Base-by-base conservation (phyloP, 1,140 invertebrate species). In the Drosophila nasuta region DNA sequence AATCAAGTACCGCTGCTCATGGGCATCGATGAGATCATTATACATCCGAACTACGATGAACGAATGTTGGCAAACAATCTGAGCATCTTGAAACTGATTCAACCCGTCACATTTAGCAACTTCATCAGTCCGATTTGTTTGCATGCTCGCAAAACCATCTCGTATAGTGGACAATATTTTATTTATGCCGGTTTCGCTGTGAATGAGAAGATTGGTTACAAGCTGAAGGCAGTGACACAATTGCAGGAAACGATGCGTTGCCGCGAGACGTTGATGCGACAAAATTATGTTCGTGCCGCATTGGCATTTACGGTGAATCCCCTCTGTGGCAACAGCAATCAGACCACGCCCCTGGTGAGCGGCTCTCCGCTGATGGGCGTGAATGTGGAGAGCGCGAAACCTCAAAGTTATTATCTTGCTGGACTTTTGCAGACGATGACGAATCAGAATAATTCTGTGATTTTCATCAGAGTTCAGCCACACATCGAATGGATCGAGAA, bases 331-430 rank as follows among this genome's bases (percentile, higher is more conserved):
- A 2, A 58, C 1, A 38, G 30, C 20, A 63, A 73, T 52, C 13
- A 54, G 15, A 13, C 7, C 5, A 17, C 25, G 17, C 13, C 57
- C 1, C 17, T 77, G 3, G n/a, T 66, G 0, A 56, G 33, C 5
- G 75, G 75, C 2, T 59, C 75, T 5, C 30, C 75, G 0, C 30
- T 77, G 20, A 77, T 77, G 75, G 75, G 30, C 11, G 69, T 77
- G 1, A 57, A 48, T 8, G 33, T 63, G 11, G 25, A 51, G 0
- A 41, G 3, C 0, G 7, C 15, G 0, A 51, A 77, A 5, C 33
- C 51, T 2, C 57, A 63, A 11, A 73, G 48, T 8, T 77, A 56
- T 13, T 63, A 73, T 51, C 49, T 77, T 3, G 35, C 54, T 3
- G 75, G 75, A 7, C 20, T 77, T 1, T 33, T 71, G 0, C 51